Percentiles rank a stretch among this genome's conserved stretches.
These are phyloP conservation scores for Achatina immaculata DNA, from an alignment of 1,140 invertebrate genomes.

Conservation along the genomic window DNA sequence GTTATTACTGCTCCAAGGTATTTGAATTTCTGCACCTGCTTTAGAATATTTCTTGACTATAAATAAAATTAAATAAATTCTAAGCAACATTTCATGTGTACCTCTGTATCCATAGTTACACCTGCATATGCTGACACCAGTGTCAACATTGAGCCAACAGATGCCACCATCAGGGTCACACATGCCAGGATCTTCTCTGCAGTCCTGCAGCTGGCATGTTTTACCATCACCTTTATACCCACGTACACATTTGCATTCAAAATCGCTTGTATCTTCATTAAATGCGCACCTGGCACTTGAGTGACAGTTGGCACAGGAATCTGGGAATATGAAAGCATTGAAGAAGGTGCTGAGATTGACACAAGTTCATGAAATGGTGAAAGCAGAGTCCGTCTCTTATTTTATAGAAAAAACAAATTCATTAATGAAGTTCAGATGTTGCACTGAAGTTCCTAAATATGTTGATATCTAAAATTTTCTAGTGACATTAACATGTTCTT, in stretches of 20 bases:
- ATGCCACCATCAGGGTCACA: constrained; percentile 29
- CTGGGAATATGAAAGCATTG: background rate
- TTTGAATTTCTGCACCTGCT: too few relatives aligned
- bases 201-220: constrained; percentile 73
- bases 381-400: too few relatives aligned
- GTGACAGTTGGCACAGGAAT: constrained; percentile 72
- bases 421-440: too few relatives aligned
- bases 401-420: too few relatives aligned
- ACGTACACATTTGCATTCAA: constrained; percentile 61
- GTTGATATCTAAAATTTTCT: too few relatives aligned
- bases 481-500: too few relatives aligned
- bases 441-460: too few relatives aligned
- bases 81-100: background rate
- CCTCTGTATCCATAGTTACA: constrained; percentile 38
- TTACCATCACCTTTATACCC: constrained; percentile 75
- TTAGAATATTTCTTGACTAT: too few relatives aligned
- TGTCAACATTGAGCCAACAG: constrained; percentile 23
- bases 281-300: constrained; percentile 57
- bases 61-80: background rate
- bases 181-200: constrained; percentile 30
- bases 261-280: constrained; percentile 45
- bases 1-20: too few relatives aligned
- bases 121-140: constrained; percentile 26
- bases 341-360: too few relatives aligned
- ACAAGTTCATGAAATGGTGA: too few relatives aligned